Evolutionary conservation across 2,888 invertebrate species (phyloP).

Genomic region (Lepidonotus clava): DNA sequence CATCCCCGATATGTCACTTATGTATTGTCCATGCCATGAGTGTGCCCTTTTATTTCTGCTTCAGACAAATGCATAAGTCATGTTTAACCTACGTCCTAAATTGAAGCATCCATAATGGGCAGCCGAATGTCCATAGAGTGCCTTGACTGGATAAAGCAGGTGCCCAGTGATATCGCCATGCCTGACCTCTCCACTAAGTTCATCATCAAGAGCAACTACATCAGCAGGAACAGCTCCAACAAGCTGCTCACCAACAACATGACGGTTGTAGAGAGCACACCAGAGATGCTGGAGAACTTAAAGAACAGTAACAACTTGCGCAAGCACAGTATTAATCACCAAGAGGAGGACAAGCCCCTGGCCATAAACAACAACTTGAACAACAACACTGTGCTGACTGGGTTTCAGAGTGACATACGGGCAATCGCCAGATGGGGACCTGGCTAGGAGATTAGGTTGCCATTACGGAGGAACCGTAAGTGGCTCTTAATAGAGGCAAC

Average conservation of each 20-base stretch:
- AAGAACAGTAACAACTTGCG: background rate
- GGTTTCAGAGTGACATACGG: conserved; percentile 65
- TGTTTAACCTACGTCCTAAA: too few species aligned
- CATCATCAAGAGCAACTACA: conserved; percentile 21
- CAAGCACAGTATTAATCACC: conserved; percentile 13
- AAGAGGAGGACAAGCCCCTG: conserved; percentile 36
- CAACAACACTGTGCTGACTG: conserved; percentile 68
- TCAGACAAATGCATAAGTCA: conserved; percentile 51
- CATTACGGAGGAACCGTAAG: background rate
- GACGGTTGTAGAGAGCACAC: background rate
- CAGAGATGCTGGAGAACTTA: conserved; percentile 7
- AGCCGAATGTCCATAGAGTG: conserved; percentile 72
- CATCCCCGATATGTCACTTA: too few species aligned
- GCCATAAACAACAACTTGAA: conserved; percentile 60
- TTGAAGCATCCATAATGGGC: conserved; percentile 60
- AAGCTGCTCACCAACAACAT: conserved; percentile 34
- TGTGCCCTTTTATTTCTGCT: too few species aligned
- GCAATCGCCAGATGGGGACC: background rate
- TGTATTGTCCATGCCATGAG: too few species aligned
- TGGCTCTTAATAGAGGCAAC: background rate
- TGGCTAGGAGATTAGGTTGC: background rate
- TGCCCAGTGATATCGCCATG: background rate
- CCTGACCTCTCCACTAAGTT: background rate
- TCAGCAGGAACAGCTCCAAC: conserved; percentile 31
- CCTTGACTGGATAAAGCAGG: background rate